Evolutionary conservation across 2,888 invertebrate species (phyloP), one percentile per base, ranked within the genome.

Genomic region (Thymelicus sylvestris): DNA sequence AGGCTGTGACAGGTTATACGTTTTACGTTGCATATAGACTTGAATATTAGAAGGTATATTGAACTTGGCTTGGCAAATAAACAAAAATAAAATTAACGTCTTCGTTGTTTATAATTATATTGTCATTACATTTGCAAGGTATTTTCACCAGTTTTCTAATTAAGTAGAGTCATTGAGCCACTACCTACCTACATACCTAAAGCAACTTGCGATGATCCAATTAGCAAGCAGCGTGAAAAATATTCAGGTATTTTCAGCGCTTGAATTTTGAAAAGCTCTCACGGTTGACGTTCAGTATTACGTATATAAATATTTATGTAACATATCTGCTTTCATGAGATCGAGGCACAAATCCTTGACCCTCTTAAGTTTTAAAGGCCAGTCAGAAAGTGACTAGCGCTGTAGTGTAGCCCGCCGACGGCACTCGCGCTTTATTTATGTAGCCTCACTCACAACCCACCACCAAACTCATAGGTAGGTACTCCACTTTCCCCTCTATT

Each of bases 271-370:
- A 48, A 64, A 69, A 63, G 69, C 69, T 48, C 59, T 67, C 24
- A 62, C 31, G 41, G 57, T 64, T 64, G 69, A 64, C 64, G 59
- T 69, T 69, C 47, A 47, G 50, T 70, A 44, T 65, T 60, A n/a
- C n/a, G n/a, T n/a, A n/a, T n/a, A 48, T 70, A 60, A 70, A 65
- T 70, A 64, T 65, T 65, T 70, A 70, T 65, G 57, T 70, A 55
- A 61, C 61, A 68, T 69, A 69, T 69, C 69, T 64, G 72, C 55
- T 64, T 71, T 67, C 73, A 76, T 75, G 75, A 76, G 75, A 73
- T 76, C 75, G 73, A 73, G 76, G 74, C 77, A 75, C 63, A 74
- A 77, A 76, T 79, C 80, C 79, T 80, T 80, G 80, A 80, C 80
- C 79, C 77, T 77, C 75, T 74, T 74, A 76, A 74, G 75, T 74